Base-by-base conservation (phyloP, 2,888 invertebrate species). In the Orthonevra nobilis region DNA sequence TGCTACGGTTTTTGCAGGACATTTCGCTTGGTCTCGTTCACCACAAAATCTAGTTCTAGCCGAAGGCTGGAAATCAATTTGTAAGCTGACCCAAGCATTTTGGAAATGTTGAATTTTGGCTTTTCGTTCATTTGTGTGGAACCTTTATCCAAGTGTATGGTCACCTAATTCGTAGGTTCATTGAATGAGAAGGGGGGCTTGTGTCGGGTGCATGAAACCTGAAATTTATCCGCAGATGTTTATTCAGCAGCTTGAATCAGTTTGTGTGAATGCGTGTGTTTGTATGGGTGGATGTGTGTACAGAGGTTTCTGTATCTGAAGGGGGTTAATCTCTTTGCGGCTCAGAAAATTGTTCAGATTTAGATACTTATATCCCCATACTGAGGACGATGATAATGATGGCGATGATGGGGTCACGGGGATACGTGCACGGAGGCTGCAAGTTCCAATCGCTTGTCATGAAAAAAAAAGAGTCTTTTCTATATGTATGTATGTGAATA, bases 71-170 rank as follows among this genome's bases (percentile, higher is more conserved):
- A 52, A 69, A 81, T 81, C 81, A 81, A 81, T 81, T 81, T 73
- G 74, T 81, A 81, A 81, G 81, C 74, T 74, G 81, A 81, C 74
- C 81, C 61, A 81, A 81, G 81, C 81, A 74, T 69, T 79, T 81
- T 56, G 30, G 48, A 52, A 75, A 77, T 70, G 63, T 63, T 70
- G 74, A 52, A 69, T 63, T 63, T 74, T 73, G 73, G 66, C 66
- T 54, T 61, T 36, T 50, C 46, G 26, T 17, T 9, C 14, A 17
- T 46, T 14, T 44, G 10, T 63, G 54, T 42, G 60, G 48, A 66
- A 20, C 74, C 69, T 75, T 75, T 23, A 30, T 48, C 34, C 61
- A 63, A 75, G 70, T 77, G 58, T 79, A 66, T 66, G 73, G 66
- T 60, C 72, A 68, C 56, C 73, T 79, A 79, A 79, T 79, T 79